Percentiles rank a stretch among this genome's conserved stretches.
phyloP scores from a whole-genome alignment of 1,140 invertebrate genomes.

The Drosophila busckii region DNA sequence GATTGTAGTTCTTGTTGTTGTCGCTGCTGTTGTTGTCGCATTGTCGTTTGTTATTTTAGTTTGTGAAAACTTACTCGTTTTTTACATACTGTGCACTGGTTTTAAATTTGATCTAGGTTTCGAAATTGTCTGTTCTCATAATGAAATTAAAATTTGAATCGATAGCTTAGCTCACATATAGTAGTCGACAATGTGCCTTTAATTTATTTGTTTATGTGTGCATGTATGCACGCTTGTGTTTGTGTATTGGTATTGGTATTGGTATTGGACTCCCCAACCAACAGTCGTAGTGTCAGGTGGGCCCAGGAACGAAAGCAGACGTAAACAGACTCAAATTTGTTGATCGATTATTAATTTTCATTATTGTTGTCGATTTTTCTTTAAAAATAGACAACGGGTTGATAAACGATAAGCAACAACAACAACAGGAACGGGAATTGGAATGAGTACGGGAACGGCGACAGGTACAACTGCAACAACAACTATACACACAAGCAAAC shows the following conservation, averaged over 20 bases:
- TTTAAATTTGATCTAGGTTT: conserved; percentile 30
- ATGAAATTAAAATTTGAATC: conserved; percentile 41
- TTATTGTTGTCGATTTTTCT: conserved; percentile 24
- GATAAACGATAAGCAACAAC: conserved; percentile 44
- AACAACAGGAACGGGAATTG: conserved; percentile 3
- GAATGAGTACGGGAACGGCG: no score
- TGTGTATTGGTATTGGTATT: background rate
- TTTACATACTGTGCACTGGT: no score
- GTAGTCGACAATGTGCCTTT: background rate
- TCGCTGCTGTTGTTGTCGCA: conserved; percentile 17
- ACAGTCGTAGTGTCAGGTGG: conserved; percentile 23
- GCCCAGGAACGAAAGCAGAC: conserved; percentile 11
- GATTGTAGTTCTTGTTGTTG: conserved; percentile 14
- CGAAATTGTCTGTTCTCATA: conserved; percentile 32
- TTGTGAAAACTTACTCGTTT: background rate
- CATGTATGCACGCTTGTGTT: background rate
- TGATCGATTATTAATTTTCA: conserved; percentile 27
- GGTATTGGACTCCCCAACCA: conserved; percentile 3
- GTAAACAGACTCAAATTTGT: conserved; percentile 27
- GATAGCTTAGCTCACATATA: conserved; percentile 35
- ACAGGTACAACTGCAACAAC: conserved; percentile 27
- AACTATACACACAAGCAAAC: no score
- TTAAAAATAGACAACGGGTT: conserved; percentile 20
- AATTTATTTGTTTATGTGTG: background rate
- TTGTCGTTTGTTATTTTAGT: conserved; percentile 13